phyloP scores from a whole-genome alignment of 2,797 vertebrate species.

The Myotis vivesi region DNA sequence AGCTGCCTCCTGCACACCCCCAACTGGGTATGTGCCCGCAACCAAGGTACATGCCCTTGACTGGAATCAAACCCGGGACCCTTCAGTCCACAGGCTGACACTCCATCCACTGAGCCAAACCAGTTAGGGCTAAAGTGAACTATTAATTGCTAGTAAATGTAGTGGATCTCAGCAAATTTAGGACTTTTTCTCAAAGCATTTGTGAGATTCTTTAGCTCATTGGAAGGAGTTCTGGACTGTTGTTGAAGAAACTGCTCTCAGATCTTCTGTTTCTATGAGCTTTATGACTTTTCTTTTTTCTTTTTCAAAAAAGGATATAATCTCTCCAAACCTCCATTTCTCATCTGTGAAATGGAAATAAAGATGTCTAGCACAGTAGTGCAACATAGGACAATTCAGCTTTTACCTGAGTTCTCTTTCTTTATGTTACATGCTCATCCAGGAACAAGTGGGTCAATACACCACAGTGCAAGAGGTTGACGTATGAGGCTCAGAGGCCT shows the following conservation, averaged over 20 bases:
- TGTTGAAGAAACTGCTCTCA: neutral
- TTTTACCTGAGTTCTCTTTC: neutral
- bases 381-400: neutral
- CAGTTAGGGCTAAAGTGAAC: neutral
- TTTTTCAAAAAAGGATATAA: neutral
- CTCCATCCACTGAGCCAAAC: no score
- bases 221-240: neutral
- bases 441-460: neutral
- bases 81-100: no score
- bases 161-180: neutral
- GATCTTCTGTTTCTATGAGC: neutral
- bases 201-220: neutral
- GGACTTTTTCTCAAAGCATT: neutral
- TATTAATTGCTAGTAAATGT: conserved; percentile 10
- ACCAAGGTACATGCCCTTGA: no score
- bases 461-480: neutral
- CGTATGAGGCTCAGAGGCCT: neutral
- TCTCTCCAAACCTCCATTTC: neutral
- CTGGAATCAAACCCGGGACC: no score
- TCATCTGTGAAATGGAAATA: neutral
- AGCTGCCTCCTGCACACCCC: no score
- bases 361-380: neutral
- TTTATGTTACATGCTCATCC: neutral
- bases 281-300: neutral
- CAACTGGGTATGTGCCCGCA: no score